Percentiles rank a stretch among this genome's conserved stretches.
These are phyloP conservation scores for Drosophila kepulauana DNA, from an alignment of 1,140 invertebrate species.

Conservation along the genomic window DNA sequence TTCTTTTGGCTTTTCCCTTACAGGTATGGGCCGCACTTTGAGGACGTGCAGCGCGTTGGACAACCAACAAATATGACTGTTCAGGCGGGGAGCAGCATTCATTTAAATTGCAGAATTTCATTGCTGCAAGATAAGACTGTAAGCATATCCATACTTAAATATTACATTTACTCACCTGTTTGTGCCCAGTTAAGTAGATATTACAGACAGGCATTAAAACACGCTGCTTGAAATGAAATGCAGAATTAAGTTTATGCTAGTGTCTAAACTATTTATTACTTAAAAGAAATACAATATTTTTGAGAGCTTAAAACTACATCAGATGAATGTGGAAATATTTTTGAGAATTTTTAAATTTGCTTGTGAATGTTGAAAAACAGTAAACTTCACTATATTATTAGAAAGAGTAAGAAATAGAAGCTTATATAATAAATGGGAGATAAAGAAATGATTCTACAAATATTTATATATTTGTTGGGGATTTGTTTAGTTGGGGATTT, in stretches of 20 bases:
- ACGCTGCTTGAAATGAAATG: background rate
- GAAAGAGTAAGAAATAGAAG: no score
- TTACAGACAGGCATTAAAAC: background rate
- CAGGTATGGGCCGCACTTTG: conserved; percentile 90
- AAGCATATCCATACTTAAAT: conserved; percentile 82
- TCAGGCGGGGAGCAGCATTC: conserved; percentile 91
- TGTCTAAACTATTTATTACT: background rate
- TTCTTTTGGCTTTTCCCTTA: conserved; percentile 15
- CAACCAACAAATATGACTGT: conserved; percentile 91
- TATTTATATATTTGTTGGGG: no score
- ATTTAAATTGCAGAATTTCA: conserved; percentile 93
- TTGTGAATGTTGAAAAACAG: no score
- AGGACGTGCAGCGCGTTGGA: conserved; percentile 86
- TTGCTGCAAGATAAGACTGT: conserved; percentile 94
- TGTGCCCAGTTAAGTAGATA: conserved; percentile 5
- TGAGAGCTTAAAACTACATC: no score
- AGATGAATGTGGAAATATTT: no score
- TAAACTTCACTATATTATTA: no score
- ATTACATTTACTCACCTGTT: background rate
- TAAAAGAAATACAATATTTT: no score
- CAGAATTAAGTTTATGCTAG: background rate
- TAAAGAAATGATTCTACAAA: no score
- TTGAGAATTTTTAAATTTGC: no score
- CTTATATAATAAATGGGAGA: no score
- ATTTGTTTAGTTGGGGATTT: no score